Conservation (phyloP, 2,113 vertebrate species). For the Cettia cetti region DNA sequence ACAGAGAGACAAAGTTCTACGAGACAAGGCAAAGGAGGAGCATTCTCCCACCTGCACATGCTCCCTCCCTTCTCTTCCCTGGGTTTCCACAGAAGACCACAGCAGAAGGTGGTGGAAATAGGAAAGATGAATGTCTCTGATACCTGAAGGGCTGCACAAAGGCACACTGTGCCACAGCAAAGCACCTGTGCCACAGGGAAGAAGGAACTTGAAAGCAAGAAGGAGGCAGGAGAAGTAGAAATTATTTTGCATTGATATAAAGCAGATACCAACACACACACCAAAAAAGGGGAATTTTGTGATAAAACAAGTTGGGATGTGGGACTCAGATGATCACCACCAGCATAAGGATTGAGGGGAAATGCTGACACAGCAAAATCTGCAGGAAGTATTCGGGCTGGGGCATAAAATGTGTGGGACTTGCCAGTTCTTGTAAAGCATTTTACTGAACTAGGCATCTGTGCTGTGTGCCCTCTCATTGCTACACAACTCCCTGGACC, state of each 20-base stretch:
- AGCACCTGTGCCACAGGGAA: neutral
- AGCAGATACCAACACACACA: neutral
- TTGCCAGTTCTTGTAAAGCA: neutral
- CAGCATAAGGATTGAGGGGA: neutral
- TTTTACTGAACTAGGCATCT: slow-evolving; percentile 7
- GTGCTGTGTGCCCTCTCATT: neutral
- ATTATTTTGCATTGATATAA: neutral
- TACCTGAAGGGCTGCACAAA: neutral
- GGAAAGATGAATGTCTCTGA: neutral
- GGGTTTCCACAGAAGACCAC: neutral
- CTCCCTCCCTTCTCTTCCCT: neutral
- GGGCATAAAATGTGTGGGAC: neutral
- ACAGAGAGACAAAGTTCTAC: neutral
- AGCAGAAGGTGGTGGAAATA: neutral
- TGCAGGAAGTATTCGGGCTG: neutral
- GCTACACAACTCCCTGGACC: neutral
- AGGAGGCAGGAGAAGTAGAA: neutral
- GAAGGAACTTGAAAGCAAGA: neutral
- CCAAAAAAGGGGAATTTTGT: neutral
- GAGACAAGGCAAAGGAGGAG: neutral
- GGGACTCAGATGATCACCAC: neutral
- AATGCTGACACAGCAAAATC: neutral
- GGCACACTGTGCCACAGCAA: no score
- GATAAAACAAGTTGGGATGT: neutral
- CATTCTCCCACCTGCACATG: neutral